phyloP scores from a whole-genome alignment of 2,113 vertebrate species.

The Ciconia boyciana region DNA sequence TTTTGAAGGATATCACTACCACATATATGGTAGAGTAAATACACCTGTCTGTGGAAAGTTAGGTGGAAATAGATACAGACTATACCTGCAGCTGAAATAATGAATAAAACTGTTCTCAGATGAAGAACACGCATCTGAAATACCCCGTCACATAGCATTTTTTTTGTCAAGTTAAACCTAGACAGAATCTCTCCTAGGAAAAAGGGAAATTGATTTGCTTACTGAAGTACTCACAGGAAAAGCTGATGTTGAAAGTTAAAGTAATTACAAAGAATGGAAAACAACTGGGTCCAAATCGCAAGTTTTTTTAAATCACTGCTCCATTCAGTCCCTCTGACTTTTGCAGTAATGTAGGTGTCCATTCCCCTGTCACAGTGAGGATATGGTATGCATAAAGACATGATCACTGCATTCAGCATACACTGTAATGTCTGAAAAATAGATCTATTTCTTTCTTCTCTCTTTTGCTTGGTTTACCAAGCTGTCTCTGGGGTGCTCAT shows the following conservation, averaged over 20 bases:
- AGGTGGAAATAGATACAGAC: neutral
- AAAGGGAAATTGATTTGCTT: constrained; percentile 61
- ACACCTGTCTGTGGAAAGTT: neutral
- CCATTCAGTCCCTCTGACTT: neutral
- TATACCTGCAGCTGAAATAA: neutral
- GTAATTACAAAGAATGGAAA: constrained; percentile 42
- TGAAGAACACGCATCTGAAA: constrained; percentile 23
- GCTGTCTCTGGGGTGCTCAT: constrained; percentile 12
- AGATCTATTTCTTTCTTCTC: constrained; percentile 57
- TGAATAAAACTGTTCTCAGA: constrained; percentile 22
- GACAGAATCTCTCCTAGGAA: constrained; percentile 51
- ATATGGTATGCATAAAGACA: neutral
- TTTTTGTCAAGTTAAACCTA: constrained; percentile 35
- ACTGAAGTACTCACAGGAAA: constrained; percentile 50
- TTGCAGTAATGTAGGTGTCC: neutral
- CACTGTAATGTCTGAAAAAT: constrained; percentile 19
- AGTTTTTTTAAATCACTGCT: neutral
- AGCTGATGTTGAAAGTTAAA: constrained; percentile 52
- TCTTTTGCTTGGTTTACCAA: constrained; percentile 47
- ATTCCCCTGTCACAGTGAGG: neutral
- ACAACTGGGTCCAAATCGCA: neutral
- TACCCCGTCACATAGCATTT: neutral
- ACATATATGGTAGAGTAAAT: neutral
- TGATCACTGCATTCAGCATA: neutral
- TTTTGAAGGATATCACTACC: neutral